Evolutionary conservation across 2,113 vertebrate species (phyloP).

Genomic region (Tor tambroides): DNA sequence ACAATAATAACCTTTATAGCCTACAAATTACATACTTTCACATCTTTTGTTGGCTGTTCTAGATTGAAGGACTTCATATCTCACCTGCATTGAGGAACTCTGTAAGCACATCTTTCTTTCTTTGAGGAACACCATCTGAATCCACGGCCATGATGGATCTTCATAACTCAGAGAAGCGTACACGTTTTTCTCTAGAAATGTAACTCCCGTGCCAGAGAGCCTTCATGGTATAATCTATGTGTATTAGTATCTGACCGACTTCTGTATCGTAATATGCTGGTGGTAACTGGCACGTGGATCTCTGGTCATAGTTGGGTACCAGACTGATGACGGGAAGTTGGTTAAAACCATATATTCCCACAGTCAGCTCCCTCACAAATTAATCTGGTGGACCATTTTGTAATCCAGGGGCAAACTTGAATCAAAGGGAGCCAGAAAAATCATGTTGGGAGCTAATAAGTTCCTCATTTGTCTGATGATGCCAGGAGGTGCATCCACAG

Average conservation of each 20-base stretch:
- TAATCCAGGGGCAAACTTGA: constrained; percentile 68
- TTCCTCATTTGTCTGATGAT: constrained; percentile 74
- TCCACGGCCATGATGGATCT: constrained; percentile 71
- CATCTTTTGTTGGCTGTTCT: neutral
- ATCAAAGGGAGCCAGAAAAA: constrained; percentile 71
- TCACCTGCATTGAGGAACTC: constrained; percentile 75
- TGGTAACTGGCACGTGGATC: constrained; percentile 73
- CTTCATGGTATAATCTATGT: constrained; percentile 74
- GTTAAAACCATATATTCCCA: constrained; percentile 78
- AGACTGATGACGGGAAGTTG: constrained; percentile 75
- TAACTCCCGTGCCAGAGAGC: constrained; percentile 78
- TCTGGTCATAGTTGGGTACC: constrained; percentile 74
- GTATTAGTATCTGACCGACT: constrained; percentile 74
- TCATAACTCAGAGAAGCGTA: constrained; percentile 75
- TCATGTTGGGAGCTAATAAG: constrained; percentile 58
- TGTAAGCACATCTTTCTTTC: constrained; percentile 65
- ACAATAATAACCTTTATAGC: too few species aligned
- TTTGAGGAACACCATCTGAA: constrained; percentile 68
- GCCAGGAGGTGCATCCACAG: constrained; percentile 65
- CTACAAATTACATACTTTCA: neutral
- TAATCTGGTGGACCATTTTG: constrained; percentile 78
- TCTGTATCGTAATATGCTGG: constrained; percentile 75
- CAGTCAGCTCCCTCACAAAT: constrained; percentile 71
- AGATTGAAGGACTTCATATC: neutral
- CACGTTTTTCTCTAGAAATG: constrained; percentile 72